Base-by-base conservation (phyloP, 1,140 invertebrate genomes). In the Sarcophaga peregrina region DNA sequence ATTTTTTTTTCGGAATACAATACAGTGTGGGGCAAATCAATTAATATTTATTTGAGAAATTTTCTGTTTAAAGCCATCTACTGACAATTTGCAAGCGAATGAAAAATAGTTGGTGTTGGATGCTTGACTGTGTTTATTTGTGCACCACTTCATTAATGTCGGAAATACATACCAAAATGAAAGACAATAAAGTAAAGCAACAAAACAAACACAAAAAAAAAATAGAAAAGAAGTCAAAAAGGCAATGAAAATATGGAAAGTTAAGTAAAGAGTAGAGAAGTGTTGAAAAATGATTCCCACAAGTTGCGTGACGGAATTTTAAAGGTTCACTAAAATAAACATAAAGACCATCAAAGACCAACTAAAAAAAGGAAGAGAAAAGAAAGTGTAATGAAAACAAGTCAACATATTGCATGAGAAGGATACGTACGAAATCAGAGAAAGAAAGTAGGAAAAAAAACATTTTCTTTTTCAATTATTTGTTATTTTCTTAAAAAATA, bases 401-500 rank as follows among this genome's bases (percentile, higher is more conserved):
- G n/a, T 17, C n/a, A n/a, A n/a, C n/a, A n/a, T 7, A 62, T n/a
- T 62, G n/a, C 15, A 17, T 5, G 2, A 68, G 4, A 68, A 17
- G 58, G 0, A 68, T 20, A 68, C n/a, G 3, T 4, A 25, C n/a
- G n/a, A n/a, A n/a, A n/a, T 68, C n/a, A 68, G 15, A 20, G 20
- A n/a, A n/a, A n/a, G n/a, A n/a, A n/a, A n/a, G n/a, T n/a, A n/a
- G n/a, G n/a, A n/a, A n/a, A n/a, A n/a, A n/a, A n/a, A n/a, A n/a
- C n/a, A n/a, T n/a, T n/a, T n/a, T n/a, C n/a, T n/a, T n/a, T 68
- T 68, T 68, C 58, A 68, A 68, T 68, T 68, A 68, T 68, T 68
- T 25, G 58, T 20, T 68, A n/a, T 68, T n/a, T n/a, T n/a, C n/a
- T n/a, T n/a, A n/a, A n/a, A n/a, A n/a, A n/a, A n/a, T n/a, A n/a